A percentile compares a stretch with the other conserved stretches of the same genome.
These are phyloP conservation scores for Tiliqua scincoides DNA, from an alignment of 2,113 vertebrate genomes.

Conservation along the genomic window DNA sequence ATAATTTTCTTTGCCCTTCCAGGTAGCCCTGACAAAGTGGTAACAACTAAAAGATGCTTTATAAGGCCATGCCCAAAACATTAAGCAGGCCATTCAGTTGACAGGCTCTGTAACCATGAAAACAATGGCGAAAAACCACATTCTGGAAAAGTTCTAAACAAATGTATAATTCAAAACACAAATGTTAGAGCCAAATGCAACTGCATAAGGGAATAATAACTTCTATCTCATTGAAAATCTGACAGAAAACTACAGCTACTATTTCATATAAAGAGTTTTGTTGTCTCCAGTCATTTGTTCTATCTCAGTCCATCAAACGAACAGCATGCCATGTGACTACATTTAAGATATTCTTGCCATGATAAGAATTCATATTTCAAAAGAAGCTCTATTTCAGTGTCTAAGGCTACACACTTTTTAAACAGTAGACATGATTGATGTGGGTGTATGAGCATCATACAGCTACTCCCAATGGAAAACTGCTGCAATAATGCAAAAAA, in stretches of 20 bases:
- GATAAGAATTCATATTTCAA: conserved; percentile 38
- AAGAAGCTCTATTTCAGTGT: background rate
- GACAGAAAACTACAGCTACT: conserved; percentile 26
- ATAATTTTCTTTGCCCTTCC: conserved; percentile 26
- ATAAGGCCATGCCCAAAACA: background rate
- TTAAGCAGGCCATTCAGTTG: conserved; percentile 44
- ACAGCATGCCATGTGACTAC: conserved; percentile 11
- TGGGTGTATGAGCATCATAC: background rate
- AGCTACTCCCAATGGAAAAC: background rate
- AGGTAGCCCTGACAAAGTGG: background rate
- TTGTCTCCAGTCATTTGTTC: conserved; percentile 40
- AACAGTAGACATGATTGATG: background rate
- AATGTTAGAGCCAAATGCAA: conserved; percentile 24
- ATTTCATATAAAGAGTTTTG: conserved; percentile 3
- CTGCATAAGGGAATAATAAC: conserved; percentile 33
- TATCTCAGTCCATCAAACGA: conserved; percentile 23
- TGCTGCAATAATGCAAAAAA: background rate
- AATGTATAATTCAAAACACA: conserved; percentile 34
- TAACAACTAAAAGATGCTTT: conserved; percentile 40
- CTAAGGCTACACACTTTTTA: background rate
- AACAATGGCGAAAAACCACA: conserved; percentile 24
- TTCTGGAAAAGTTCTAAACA: conserved; percentile 25
- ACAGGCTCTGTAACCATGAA: conserved; percentile 3
- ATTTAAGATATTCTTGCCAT: conserved; percentile 2
- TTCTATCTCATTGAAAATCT: conserved; percentile 47